Evolutionary conservation across 37 sponge, comb jelly and placozoan genomes (phyloP), one percentile per base, ranked within the genome.

Genomic region (Halichondria panicea): DNA sequence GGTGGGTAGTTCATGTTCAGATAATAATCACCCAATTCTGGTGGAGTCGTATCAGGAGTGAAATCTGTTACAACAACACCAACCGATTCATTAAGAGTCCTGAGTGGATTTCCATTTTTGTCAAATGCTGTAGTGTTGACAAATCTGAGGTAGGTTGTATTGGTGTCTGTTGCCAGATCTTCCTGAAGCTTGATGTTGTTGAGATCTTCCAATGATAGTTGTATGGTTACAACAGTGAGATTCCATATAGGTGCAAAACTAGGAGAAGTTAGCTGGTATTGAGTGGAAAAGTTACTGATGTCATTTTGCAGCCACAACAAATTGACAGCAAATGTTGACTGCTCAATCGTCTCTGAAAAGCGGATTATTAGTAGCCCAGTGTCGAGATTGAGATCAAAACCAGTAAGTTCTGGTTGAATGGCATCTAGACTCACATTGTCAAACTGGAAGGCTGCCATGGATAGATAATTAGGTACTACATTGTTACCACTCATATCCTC

Each of bases 401-500:
- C 66, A 3, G 44, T 9, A 0, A 93, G 25, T 8, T 66, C 67
- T 28, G 91, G 90, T 22, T 22, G 33, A 30, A 58, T 57, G 40
- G 33, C 40, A 57, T 93, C 94, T 21, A 12, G 22, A 32, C 76
- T 79, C 43, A 81, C 36, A 22, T 48, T 32, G 30, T 33, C 0
- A 19, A 90, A 68, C 40, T 7, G 63, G 4, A 81, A 55, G 8
- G 84, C 78, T 9, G 2, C 37, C 15, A 38, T 31, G 5, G 53
- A 2, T n/a, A n/a, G n/a, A n/a, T n/a, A n/a, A 12, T 34, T 71
- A 7, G 54, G 54, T 43, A 72, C 63, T 4, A 72, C 42, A 44
- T 18, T 45, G 71, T 95, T 95, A 18, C 84, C 89, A 79, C 72
- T 95, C 92, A 88, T 95, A 45, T 95, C 96, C 18, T 36, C 42